Percentiles rank a stretch among this genome's conserved stretches.
phyloP scores from a whole-genome alignment of 2,797 vertebrate genomes.

The Spondyliosoma cantharus region DNA sequence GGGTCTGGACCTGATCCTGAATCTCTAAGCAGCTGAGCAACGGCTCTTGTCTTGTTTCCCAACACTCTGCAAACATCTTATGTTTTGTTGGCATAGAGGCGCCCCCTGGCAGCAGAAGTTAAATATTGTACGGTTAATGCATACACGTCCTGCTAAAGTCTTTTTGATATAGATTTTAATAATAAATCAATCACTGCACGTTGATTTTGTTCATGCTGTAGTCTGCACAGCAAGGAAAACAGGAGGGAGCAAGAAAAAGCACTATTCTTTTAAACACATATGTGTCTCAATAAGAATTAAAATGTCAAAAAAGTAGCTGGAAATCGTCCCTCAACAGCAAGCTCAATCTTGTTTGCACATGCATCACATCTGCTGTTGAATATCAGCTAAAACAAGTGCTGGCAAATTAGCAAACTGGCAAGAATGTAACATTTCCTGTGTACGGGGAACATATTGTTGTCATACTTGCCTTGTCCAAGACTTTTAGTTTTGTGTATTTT shows the following conservation, averaged over 20 bases:
- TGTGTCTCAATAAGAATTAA: slow-evolving; percentile 23
- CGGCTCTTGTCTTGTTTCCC: too few species aligned
- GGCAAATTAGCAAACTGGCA: slow-evolving; percentile 39
- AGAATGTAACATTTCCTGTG: slow-evolving; percentile 26
- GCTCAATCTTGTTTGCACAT: slow-evolving; percentile 60
- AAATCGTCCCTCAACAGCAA: slow-evolving; percentile 37
- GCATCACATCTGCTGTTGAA: slow-evolving; percentile 58
- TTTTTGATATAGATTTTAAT: slow-evolving; percentile 1
- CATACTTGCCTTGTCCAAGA: background rate
- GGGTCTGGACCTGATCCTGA: too few species aligned
- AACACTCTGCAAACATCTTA: too few species aligned
- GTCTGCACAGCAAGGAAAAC: slow-evolving; percentile 6
- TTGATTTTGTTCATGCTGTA: slow-evolving; percentile 12
- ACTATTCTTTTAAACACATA: background rate
- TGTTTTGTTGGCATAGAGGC: too few species aligned
- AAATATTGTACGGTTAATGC: background rate
- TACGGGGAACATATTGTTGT: slow-evolving; percentile 17
- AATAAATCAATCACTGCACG: background rate
- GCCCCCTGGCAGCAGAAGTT: too few species aligned
- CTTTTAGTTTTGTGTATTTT: slow-evolving; percentile 45
- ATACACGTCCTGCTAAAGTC: slow-evolving; percentile 10
- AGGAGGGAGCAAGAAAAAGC: slow-evolving; percentile 2
- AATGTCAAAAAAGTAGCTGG: slow-evolving; percentile 30
- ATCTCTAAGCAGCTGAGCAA: too few species aligned
- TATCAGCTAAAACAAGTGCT: slow-evolving; percentile 29